These are phyloP conservation scores for Agrilus cyanescens DNA, from an alignment of 2,888 invertebrate species.

Conservation along the genomic window DNA sequence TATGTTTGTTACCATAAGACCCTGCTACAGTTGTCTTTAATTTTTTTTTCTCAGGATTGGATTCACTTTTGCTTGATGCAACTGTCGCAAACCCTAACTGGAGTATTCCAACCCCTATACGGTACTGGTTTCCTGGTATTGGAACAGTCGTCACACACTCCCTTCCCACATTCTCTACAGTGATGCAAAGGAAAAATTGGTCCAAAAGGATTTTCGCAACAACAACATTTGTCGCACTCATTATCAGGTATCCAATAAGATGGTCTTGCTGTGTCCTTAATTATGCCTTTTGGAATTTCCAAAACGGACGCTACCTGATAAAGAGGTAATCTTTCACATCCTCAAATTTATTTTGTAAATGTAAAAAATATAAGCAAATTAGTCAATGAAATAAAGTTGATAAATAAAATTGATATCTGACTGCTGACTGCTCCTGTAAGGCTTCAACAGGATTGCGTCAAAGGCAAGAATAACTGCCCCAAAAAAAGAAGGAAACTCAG, in stretches of 20 bases:
- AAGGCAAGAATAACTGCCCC: too few relatives aligned
- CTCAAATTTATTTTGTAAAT: too few relatives aligned
- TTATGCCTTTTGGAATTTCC: constrained; percentile 62
- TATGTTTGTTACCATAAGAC: too few relatives aligned
- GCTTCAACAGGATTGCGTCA: too few relatives aligned
- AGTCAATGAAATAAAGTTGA: too few relatives aligned
- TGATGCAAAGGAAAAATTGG: constrained; percentile 46
- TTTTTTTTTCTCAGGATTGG: not conserved
- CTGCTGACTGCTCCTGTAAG: too few relatives aligned
- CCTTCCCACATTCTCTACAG: constrained; percentile 60
- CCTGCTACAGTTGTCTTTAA: not conserved
- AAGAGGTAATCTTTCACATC: too few relatives aligned
- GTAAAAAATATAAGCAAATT: too few relatives aligned
- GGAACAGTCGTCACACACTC: constrained; percentile 51
- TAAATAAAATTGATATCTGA: too few relatives aligned
- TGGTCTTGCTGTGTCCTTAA: constrained; percentile 66
- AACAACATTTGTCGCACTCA: constrained; percentile 51
- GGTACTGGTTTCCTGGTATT: constrained; percentile 54
- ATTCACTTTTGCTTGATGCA: constrained; percentile 34
- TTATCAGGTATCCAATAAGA: constrained; percentile 71
- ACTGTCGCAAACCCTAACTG: constrained; percentile 63
- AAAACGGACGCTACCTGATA: constrained; percentile 47
- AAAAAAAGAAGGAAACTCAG: too few relatives aligned
- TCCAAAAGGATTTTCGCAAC: constrained; percentile 51
- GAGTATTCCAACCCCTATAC: constrained; percentile 56